Evolutionary conservation across 1,140 invertebrate genomes (phyloP), one percentile per base, ranked within the genome.

Genomic region (Oscheius sp.): DNA sequence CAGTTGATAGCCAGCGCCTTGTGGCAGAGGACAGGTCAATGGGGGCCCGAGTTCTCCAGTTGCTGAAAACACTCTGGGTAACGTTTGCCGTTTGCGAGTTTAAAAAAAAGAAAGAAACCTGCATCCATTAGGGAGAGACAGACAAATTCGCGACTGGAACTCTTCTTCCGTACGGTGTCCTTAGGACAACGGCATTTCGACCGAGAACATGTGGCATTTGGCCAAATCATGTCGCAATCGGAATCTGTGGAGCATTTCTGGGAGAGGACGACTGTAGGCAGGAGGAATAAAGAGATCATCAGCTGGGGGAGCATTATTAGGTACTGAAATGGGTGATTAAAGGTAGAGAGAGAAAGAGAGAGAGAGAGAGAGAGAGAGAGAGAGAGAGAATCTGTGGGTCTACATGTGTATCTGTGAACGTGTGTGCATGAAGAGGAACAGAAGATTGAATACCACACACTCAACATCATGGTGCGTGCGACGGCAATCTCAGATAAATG

Each of bases 1-100:
- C 15, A 73, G 52, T 29, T 71, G 59, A 35, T 68, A 73, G 18
- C 74, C 74, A 23, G 74, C 68, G 13, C 74, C 74, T 42, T 71
- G 69, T 15, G 74, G 74, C 42, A 72, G 52, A 2, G 74, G 74
- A 20, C 74, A 75, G 2, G 68, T 72, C 29, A 75, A 31, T 1
- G 68, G 68, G 4, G 74, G 74, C 0, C 74, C 74, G 18, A 61
- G 46, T 31, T 65, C 63, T 3, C 74, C 74, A 15, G 69, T 72
- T 46, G 68, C 18, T 69, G 42, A 2, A 72, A 1, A 15, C 18
- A 45, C 28, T 64, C 18, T 46, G 29, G 65, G 36, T 7, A 63
- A 1, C 32, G 0, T 28, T 64, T 65, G 4, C 20, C n/a, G 59
- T 62, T 18, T 20, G 29, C 29, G 3, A 3, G 18, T 31, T 20